These are phyloP conservation scores for Rhimphoctona megacephalus DNA, from an alignment of 2,888 invertebrate genomes.

Conservation along the genomic window DNA sequence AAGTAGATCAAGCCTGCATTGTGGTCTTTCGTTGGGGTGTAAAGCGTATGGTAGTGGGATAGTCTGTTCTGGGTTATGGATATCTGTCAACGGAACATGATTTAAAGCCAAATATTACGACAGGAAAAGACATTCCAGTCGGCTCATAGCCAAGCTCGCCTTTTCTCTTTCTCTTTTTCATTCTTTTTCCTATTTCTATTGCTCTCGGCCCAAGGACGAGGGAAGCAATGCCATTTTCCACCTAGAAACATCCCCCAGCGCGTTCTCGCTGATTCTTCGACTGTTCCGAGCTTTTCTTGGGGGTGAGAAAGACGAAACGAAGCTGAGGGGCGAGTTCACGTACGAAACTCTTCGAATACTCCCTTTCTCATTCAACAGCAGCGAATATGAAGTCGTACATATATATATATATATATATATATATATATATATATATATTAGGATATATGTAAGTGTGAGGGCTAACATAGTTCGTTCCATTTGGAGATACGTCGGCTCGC, in stretches of 20 bases:
- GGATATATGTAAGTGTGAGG: slow-evolving; percentile 1
- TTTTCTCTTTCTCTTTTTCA: slow-evolving; percentile 44
- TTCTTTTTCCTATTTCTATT: background rate
- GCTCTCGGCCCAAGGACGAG: background rate
- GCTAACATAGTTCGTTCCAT: slow-evolving; percentile 65
- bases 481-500: slow-evolving; percentile 80
- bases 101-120: slow-evolving; percentile 85
- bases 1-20: slow-evolving; percentile 50
- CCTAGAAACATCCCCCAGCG: slow-evolving; percentile 54
- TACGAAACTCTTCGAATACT: slow-evolving; percentile 31
- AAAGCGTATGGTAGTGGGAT: slow-evolving; percentile 55
- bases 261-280: slow-evolving; percentile 39
- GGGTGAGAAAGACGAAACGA: slow-evolving; percentile 51
- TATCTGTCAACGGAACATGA: slow-evolving; percentile 83
- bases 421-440: too few relatives aligned
- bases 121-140: slow-evolving; percentile 82
- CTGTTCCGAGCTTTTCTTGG: slow-evolving; percentile 13
- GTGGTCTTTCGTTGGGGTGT: slow-evolving; percentile 15
- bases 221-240: slow-evolving; percentile 46
- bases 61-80: slow-evolving; percentile 70
- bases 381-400: background rate
- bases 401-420: background rate
- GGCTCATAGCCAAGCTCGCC: slow-evolving; percentile 69
- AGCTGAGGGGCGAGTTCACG: slow-evolving; percentile 60
- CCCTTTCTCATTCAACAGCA: slow-evolving; percentile 19